These are phyloP conservation scores for Adrianichthys oophorus DNA, from an alignment of 2,797 vertebrate species.

Conservation along the genomic window DNA sequence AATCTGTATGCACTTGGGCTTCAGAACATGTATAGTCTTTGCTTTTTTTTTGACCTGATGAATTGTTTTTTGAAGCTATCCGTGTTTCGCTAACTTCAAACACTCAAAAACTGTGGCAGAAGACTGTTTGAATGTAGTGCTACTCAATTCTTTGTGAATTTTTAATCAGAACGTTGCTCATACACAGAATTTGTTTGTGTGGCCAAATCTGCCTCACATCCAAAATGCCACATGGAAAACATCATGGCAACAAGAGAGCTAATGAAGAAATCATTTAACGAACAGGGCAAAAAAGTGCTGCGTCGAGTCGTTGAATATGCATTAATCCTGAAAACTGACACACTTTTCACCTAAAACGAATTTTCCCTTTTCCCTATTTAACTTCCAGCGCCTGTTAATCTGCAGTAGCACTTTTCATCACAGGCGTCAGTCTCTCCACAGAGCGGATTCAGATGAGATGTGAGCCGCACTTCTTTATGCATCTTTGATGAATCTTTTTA, in stretches of 20 bases:
- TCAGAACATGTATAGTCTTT: too few species aligned
- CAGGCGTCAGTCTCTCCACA: slow-evolving; percentile 35
- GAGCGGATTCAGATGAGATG: slow-evolving; percentile 61
- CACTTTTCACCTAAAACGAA: slow-evolving; percentile 42
- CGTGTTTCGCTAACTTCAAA: slow-evolving; percentile 4
- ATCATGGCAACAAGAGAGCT: slow-evolving; percentile 59
- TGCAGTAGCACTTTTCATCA: slow-evolving; percentile 31
- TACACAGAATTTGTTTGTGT: slow-evolving; percentile 42
- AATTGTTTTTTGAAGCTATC: slow-evolving; percentile 17
- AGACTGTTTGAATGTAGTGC: slow-evolving; percentile 21
- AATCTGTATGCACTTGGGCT: too few species aligned
- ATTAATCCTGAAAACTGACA: slow-evolving; percentile 51
- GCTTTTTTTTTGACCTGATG: slow-evolving; percentile 4
- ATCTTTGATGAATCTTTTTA: slow-evolving; percentile 74
- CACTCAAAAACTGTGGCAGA: not conserved
- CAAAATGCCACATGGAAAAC: slow-evolving; percentile 62
- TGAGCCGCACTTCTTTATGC: slow-evolving; percentile 60
- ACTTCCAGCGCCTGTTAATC: slow-evolving; percentile 38
- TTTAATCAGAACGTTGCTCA: slow-evolving; percentile 29
- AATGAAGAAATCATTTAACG: slow-evolving; percentile 70
- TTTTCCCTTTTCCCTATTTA: slow-evolving; percentile 24
- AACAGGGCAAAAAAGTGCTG: slow-evolving; percentile 59
- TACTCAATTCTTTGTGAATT: slow-evolving; percentile 46
- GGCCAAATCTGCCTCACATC: slow-evolving; percentile 57
- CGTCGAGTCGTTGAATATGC: slow-evolving; percentile 63